Conservation (phyloP, 2,113 vertebrate genomes). For the Ivindomyrus marchei region DNA sequence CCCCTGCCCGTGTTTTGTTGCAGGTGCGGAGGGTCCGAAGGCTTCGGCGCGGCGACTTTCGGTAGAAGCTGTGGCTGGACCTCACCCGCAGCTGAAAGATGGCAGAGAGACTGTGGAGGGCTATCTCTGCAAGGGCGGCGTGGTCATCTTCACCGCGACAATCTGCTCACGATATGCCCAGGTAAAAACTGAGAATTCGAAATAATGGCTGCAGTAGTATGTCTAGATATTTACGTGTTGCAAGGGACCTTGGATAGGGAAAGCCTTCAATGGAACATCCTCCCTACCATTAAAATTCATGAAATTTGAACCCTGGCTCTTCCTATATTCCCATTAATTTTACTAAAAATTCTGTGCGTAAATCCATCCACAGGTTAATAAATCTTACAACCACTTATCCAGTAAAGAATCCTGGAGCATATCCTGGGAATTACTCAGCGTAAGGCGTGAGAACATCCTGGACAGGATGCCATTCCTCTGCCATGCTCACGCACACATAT, state of each 20-base stretch:
- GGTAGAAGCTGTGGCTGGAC: background rate
- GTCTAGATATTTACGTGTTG: background rate
- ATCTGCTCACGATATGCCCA: conserved; percentile 10
- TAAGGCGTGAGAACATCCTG: background rate
- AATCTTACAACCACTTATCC: background rate
- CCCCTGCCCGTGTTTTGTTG: background rate
- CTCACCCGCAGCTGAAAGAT: background rate
- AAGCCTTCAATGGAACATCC: background rate
- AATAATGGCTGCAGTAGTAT: background rate
- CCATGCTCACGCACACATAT: background rate
- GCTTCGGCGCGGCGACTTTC: background rate
- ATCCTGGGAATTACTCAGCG: background rate
- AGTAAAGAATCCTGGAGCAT: background rate
- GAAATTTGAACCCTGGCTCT: background rate
- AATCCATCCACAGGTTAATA: background rate
- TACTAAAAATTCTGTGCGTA: background rate
- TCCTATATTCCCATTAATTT: background rate
- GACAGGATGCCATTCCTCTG: background rate
- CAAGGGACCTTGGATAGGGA: background rate
- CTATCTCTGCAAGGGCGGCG: conserved; percentile 19
- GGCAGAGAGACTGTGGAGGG: background rate
- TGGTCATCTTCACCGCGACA: conserved; percentile 35
- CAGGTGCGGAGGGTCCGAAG: background rate
- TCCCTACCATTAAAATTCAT: background rate
- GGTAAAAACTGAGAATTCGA: background rate